Evolutionary conservation across 2,113 vertebrate genomes (phyloP).

Genomic region (Pogonocichla stellata): DNA sequence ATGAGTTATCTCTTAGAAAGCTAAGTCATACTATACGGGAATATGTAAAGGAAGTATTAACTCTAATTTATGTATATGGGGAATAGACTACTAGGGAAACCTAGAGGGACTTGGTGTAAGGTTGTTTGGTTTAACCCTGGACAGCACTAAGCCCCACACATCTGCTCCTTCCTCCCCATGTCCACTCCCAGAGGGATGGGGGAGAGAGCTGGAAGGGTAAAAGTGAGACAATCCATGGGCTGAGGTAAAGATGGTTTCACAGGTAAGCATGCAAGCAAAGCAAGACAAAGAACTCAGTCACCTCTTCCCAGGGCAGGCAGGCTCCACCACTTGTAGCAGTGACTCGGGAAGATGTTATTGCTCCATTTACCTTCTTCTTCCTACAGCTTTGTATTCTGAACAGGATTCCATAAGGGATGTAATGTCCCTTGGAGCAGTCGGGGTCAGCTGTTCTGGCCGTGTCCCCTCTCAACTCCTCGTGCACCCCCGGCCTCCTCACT

Average conservation of each 20-base stretch:
- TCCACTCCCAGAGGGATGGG: rapidly evolving
- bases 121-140: not conserved
- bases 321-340: rapidly evolving
- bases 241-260: not conserved
- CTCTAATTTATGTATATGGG: not conserved
- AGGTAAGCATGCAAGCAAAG: not conserved
- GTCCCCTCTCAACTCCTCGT: not conserved
- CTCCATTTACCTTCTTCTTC: not conserved
- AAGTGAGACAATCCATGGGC: not conserved
- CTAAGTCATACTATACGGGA: no score
- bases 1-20: not conserved
- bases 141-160: rapidly evolving
- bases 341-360: not conserved
- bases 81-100: not conserved
- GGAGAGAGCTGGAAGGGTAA: not conserved
- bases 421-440: not conserved
- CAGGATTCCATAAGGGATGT: rapidly evolving
- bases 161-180: rapidly evolving
- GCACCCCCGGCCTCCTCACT: rapidly evolving
- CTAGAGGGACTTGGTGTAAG: not conserved
- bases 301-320: rapidly evolving
- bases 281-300: not conserved
- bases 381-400: not conserved
- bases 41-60: not conserved
- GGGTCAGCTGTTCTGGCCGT: not conserved